Percentiles rank a stretch among this genome's conserved stretches.
Evolutionary conservation across 2,888 invertebrate genomes (phyloP).

Genomic region (Heliconius aoede): DNA sequence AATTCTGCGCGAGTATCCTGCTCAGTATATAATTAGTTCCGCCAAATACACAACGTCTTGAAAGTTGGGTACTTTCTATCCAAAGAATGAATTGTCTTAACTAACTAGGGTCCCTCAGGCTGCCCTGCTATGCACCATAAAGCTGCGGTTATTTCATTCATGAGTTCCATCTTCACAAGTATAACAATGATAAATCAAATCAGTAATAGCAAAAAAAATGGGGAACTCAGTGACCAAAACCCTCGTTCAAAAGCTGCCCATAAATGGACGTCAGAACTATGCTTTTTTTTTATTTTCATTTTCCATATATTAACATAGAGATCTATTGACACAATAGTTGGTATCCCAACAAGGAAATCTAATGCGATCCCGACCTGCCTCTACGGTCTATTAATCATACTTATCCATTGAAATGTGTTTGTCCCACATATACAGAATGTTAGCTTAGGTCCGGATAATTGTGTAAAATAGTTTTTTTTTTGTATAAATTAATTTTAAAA

Average conservation of each 20-base stretch:
- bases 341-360: constrained; percentile 40
- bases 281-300: constrained; percentile 9
- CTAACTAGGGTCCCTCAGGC: too few species aligned
- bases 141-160: too few species aligned
- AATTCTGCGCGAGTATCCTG: too few species aligned
- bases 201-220: not conserved
- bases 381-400: constrained; percentile 73
- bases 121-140: too few species aligned
- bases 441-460: not conserved
- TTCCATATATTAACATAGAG: constrained; percentile 8
- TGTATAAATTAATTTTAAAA: too few species aligned
- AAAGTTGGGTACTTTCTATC: too few species aligned
- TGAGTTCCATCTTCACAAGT: not conserved
- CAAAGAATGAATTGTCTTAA: too few species aligned
- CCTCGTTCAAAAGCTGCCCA: not conserved
- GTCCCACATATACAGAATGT: constrained; percentile 61
- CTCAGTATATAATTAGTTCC: too few species aligned
- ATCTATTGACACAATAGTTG: constrained; percentile 28
- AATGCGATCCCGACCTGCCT: constrained; percentile 64
- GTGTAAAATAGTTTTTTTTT: not conserved
- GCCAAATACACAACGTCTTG: too few species aligned
- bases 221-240: constrained; percentile 9
- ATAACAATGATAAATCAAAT: not conserved
- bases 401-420: constrained; percentile 53
- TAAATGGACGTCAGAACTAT: not conserved